phyloP scores from a whole-genome alignment of 1,140 invertebrate species.

The Calosoma granatense region DNA sequence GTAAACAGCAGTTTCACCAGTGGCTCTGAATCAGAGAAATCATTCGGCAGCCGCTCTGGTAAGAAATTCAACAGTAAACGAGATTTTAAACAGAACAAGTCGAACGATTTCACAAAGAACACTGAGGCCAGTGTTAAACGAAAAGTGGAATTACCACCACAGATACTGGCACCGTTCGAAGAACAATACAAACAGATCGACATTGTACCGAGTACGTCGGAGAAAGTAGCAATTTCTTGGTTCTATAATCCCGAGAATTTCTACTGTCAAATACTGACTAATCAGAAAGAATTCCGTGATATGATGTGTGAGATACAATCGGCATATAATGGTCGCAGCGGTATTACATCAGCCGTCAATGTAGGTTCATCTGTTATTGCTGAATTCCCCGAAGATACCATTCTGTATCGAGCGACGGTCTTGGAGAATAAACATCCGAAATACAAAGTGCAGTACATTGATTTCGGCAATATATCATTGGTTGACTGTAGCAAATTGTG shows the following conservation, averaged over 20 bases:
- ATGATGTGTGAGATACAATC: slow-evolving; percentile 61
- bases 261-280: slow-evolving; percentile 45
- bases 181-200: slow-evolving; percentile 30
- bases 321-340: slow-evolving; percentile 45
- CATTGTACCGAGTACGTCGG: slow-evolving; percentile 26
- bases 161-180: slow-evolving; percentile 33
- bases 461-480: slow-evolving; percentile 59
- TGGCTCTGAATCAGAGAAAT: background rate
- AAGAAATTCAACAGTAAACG: background rate
- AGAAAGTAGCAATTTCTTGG: slow-evolving; percentile 46
- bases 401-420: slow-evolving; percentile 55
- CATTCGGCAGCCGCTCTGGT: background rate
- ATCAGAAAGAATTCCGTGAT: slow-evolving; percentile 43
- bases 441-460: slow-evolving; percentile 56
- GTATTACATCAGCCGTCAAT: slow-evolving; percentile 33
- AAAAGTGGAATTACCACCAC: slow-evolving; percentile 7
- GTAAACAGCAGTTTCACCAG: too few species aligned
- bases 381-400: slow-evolving; percentile 53
- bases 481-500: slow-evolving; percentile 51
- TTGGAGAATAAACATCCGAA: slow-evolving; percentile 40
- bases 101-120: background rate
- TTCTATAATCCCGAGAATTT: slow-evolving; percentile 57
- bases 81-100: background rate
- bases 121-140: background rate
- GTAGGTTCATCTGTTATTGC: slow-evolving; percentile 53